A percentile compares a stretch with the other conserved stretches of the same genome.
Conservation (phyloP, 1,140 invertebrate genomes). For the Diplogasteroides magnus region DNA sequence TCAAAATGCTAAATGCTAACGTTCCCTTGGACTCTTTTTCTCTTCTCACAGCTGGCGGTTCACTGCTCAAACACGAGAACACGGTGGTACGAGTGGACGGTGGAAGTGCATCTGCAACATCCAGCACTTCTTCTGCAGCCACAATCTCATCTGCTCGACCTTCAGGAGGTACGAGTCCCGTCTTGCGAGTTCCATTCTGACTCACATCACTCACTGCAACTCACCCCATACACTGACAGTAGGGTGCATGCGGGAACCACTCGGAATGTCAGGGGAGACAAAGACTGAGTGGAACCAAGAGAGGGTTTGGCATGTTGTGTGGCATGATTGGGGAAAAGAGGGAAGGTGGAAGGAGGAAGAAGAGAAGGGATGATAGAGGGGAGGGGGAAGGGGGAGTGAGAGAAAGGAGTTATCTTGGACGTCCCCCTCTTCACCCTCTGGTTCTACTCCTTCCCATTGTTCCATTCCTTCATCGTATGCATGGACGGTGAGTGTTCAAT, state of each 20-base stretch:
- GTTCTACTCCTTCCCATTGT: background rate
- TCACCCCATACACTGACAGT: background rate
- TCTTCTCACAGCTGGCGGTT: constrained; percentile 30
- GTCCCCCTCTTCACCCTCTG: constrained; percentile 8
- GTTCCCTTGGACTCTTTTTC: constrained; percentile 16
- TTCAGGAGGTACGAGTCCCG: background rate
- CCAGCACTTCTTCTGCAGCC: constrained; percentile 12
- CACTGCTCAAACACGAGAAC: constrained; percentile 50
- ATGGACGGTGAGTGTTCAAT: background rate
- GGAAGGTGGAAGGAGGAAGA: constrained; percentile 7
- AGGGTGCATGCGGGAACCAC: too few species aligned
- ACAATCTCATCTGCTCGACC: constrained; percentile 11
- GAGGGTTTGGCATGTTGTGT: too few species aligned
- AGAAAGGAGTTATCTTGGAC: background rate
- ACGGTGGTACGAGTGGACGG: constrained; percentile 50
- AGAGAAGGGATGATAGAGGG: background rate
- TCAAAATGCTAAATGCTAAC: too few species aligned
- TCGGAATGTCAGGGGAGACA: too few species aligned
- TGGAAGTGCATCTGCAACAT: constrained; percentile 6
- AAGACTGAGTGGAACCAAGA: too few species aligned
- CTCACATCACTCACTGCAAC: background rate
- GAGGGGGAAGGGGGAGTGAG: background rate
- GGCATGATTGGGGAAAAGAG: background rate
- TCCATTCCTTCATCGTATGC: background rate
- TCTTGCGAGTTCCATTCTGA: background rate